phyloP scores from a whole-genome alignment of 1,140 invertebrate genomes.

The Pristionchus pacificus region DNA sequence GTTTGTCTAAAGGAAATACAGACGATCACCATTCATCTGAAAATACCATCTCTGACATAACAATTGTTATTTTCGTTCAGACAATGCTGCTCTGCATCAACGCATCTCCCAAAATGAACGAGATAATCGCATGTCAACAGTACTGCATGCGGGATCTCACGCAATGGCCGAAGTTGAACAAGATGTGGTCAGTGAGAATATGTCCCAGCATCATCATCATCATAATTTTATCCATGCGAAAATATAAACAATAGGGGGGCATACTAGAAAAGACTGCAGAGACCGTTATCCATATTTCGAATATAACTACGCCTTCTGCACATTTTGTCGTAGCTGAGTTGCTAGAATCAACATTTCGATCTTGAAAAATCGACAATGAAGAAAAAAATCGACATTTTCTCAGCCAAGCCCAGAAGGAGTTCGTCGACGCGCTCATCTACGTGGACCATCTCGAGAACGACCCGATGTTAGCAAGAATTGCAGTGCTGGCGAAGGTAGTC shows the following conservation, averaged over 20 bases:
- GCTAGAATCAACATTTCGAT: neutral
- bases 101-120: constrained; percentile 49
- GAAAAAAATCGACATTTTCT: neutral
- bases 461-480: neutral
- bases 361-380: neutral
- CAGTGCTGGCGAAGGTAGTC: neutral
- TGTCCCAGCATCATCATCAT: too few species aligned
- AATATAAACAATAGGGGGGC: constrained; percentile 4
- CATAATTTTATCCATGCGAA: neutral
- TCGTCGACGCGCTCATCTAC: neutral
- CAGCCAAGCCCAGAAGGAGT: neutral
- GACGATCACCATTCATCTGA: too few species aligned
- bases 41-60: too few species aligned
- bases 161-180: constrained; percentile 48
- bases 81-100: constrained; percentile 54
- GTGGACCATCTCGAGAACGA: neutral
- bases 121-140: constrained; percentile 49
- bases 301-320: too few species aligned
- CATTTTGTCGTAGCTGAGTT: too few species aligned
- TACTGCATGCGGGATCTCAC: constrained; percentile 50
- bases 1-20: too few species aligned
- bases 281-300: too few species aligned
- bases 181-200: constrained; percentile 38
- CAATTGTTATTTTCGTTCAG: too few species aligned
- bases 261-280: too few species aligned